Percentiles rank a stretch among this genome's conserved stretches.
These are phyloP conservation scores for Clinocottus analis DNA, from an alignment of 2,113 vertebrate genomes.

Conservation along the genomic window DNA sequence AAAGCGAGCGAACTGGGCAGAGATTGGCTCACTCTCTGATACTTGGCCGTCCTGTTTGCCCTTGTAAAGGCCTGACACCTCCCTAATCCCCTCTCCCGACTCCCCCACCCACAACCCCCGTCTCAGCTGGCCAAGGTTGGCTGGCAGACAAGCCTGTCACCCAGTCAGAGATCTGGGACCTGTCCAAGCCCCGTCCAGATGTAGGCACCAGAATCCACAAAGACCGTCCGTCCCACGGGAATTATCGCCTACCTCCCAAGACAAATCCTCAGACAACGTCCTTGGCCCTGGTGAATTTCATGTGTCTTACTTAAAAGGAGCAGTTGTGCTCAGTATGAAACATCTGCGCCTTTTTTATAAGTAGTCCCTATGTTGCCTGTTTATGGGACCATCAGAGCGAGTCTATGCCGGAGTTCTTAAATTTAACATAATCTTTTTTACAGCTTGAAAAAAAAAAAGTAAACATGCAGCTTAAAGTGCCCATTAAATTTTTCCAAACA, in stretches of 20 bases:
- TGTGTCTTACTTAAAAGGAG: constrained; percentile 10
- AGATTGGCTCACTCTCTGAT: constrained; percentile 51
- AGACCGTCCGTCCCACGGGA: constrained; percentile 18
- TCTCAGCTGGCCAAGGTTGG: constrained; percentile 66
- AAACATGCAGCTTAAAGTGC: neutral
- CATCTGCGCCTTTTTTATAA: neutral
- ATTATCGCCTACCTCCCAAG: constrained; percentile 23
- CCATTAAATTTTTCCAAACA: too few relatives aligned
- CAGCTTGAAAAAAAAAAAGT: neutral
- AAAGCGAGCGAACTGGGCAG: constrained; percentile 17
- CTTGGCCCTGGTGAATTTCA: neutral
- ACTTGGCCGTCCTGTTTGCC: constrained; percentile 74
- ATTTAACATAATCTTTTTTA: neutral
- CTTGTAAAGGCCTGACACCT: constrained; percentile 72
- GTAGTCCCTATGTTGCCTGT: neutral
- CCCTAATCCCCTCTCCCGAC: constrained; percentile 52
- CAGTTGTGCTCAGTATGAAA: neutral
- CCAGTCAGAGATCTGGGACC: constrained; percentile 61
- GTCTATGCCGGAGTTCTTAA: neutral
- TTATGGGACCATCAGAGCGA: neutral
- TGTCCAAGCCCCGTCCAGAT: constrained; percentile 72
- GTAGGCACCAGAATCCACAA: constrained; percentile 54
- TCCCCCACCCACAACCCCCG: constrained; percentile 34
- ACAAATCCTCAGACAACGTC: constrained; percentile 33
- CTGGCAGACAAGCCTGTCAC: constrained; percentile 66